These are phyloP conservation scores for Patagioenas fasciata DNA, from an alignment of 2,113 vertebrate genomes.

Conservation along the genomic window DNA sequence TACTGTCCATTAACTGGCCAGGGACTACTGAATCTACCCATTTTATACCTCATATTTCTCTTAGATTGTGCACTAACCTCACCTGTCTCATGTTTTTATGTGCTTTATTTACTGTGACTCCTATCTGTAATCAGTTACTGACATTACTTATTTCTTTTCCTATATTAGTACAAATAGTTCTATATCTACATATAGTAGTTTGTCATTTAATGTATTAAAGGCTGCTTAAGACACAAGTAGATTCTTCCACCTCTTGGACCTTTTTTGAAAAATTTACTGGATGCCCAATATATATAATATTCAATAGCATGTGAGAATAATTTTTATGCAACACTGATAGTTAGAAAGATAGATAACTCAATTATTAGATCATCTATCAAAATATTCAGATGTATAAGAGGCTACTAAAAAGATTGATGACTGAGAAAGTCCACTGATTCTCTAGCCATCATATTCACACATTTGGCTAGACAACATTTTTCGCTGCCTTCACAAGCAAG, in stretches of 20 bases:
- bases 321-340: slow-evolving; percentile 98
- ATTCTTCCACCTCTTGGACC: slow-evolving; percentile 73
- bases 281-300: slow-evolving; percentile 96
- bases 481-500: slow-evolving; percentile 93
- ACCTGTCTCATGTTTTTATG: slow-evolving; percentile 27
- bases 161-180: background rate
- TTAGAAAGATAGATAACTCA: slow-evolving; percentile 99
- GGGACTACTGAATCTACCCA: background rate
- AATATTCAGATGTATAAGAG: slow-evolving; percentile 90
- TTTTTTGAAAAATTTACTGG: slow-evolving; percentile 89
- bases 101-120: slow-evolving; percentile 16
- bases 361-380: slow-evolving; percentile 98
- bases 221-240: slow-evolving; percentile 71
- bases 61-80: background rate
- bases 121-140: slow-evolving; percentile 9
- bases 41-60: background rate
- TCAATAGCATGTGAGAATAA: slow-evolving; percentile 97
- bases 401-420: slow-evolving; percentile 97
- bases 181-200: background rate
- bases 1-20: background rate
- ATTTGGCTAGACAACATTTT: slow-evolving; percentile 93
- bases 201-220: slow-evolving; percentile 53
- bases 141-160: background rate
- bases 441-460: slow-evolving; percentile 92
- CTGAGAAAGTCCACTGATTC: slow-evolving; percentile 90